Conservation (phyloP, 92 coral and sea anemone genomes). For the Zoanthus sociatus region DNA sequence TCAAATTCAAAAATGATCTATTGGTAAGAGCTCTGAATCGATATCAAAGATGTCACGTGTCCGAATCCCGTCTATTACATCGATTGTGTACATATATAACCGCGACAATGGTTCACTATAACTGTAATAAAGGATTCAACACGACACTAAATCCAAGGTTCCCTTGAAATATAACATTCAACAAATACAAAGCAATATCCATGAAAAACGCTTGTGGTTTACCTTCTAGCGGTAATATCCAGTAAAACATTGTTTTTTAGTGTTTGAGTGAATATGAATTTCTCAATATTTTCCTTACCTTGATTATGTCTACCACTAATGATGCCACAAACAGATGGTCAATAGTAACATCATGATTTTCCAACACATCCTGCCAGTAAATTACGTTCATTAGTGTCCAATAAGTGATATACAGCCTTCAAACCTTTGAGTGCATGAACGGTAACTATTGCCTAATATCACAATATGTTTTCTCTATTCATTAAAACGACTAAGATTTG, state of each 20-base stretch:
- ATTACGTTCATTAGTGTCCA: neutral
- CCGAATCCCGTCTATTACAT: too few species aligned
- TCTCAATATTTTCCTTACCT: neutral
- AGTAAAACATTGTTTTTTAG: too few species aligned
- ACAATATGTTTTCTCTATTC: too few species aligned
- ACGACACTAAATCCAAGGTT: too few species aligned
- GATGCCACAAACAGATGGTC: slow-evolving; percentile 41
- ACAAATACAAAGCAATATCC: too few species aligned
- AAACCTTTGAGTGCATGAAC: too few species aligned
- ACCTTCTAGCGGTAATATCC: neutral
- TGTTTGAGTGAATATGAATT: neutral
- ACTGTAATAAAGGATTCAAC: too few species aligned
- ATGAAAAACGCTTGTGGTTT: neutral
- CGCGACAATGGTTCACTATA: neutral
- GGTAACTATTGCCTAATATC: too few species aligned
- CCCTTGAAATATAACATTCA: too few species aligned
- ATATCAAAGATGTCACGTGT: neutral
- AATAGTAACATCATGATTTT: slow-evolving; percentile 32
- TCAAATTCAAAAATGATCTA: neutral
- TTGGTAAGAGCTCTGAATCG: neutral
- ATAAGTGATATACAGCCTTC: too few species aligned
- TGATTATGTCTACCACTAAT: slow-evolving; percentile 25
- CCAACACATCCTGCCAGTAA: slow-evolving; percentile 26
- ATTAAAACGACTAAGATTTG: too few species aligned
- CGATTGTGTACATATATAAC: neutral